phyloP scores from a whole-genome alignment of 1,140 invertebrate genomes.

The Hycleus phaleratus region DNA sequence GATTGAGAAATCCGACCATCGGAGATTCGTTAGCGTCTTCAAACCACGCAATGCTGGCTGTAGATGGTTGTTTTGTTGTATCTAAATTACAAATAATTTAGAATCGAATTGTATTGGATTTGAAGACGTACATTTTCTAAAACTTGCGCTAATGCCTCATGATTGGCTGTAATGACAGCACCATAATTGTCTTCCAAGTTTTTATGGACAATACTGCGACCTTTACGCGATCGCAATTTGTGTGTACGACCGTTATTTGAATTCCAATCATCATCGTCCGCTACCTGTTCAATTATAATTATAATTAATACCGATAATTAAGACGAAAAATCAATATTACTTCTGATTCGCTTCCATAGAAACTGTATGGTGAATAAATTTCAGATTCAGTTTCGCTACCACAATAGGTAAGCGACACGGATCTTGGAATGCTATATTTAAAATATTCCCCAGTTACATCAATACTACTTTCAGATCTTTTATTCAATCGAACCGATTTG shows the following conservation, averaged over 20 bases:
- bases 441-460: conserved; percentile 42
- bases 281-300: neutral
- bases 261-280: conserved; percentile 40
- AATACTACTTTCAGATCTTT: conserved; percentile 46
- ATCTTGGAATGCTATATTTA: conserved; percentile 44
- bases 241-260: conserved; percentile 37
- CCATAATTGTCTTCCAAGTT: conserved; percentile 82
- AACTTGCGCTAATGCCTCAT: conserved; percentile 76
- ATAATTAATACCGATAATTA: neutral
- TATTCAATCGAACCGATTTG: conserved; percentile 26
- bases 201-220: conserved; percentile 68
- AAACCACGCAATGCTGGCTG: conserved; percentile 57
- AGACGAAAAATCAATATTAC: conserved; percentile 17
- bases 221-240: conserved; percentile 61
- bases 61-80: conserved; percentile 58
- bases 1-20: conserved; percentile 60
- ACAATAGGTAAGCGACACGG: conserved; percentile 64
- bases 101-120: neutral
- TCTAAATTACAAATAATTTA: conserved; percentile 42
- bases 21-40: conserved; percentile 60
- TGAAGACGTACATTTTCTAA: conserved; percentile 62
- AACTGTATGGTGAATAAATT: conserved; percentile 71
- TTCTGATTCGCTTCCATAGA: conserved; percentile 54
- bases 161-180: conserved; percentile 80
- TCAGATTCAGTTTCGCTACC: conserved; percentile 74